A percentile compares a stretch with the other conserved stretches of the same genome.
Conservation (phyloP, 2,888 invertebrate species). For the Andrena bicolor region DNA sequence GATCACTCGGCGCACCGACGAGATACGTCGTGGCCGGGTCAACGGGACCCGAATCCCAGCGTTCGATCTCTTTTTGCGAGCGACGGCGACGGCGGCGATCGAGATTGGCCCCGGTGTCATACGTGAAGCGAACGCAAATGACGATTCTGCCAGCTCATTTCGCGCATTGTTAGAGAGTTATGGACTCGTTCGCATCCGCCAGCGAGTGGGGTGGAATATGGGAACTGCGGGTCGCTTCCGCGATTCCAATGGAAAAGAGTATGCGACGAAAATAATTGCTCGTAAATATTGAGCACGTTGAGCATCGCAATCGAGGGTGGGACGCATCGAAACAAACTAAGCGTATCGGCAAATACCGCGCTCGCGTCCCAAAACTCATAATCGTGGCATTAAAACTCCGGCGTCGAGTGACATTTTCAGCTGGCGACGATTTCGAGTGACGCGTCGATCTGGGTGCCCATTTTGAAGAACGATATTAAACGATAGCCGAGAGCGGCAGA, state of each 20-base stretch:
- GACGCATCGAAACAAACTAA: background rate
- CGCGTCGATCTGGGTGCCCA: conserved; percentile 19
- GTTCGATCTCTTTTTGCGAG: conserved; percentile 44
- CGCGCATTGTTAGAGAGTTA: conserved; percentile 45
- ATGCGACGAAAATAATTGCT: conserved; percentile 3
- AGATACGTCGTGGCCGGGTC: conserved; percentile 30
- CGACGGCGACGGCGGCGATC: conserved; percentile 10
- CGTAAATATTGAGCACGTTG: background rate
- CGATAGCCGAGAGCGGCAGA: background rate
- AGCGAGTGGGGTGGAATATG: conserved; percentile 6
- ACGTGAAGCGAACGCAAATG: conserved; percentile 56
- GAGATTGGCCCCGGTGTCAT: conserved; percentile 41
- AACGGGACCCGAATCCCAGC: conserved; percentile 9
- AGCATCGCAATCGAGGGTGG: background rate
- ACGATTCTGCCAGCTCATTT: conserved; percentile 31
- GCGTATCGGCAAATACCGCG: conserved; percentile 1
- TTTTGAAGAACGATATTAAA: background rate
- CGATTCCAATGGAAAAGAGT: background rate
- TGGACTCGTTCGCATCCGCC: background rate
- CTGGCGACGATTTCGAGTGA: conserved; percentile 12
- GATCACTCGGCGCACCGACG: conserved; percentile 31
- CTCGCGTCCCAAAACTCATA: background rate
- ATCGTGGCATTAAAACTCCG: conserved; percentile 10
- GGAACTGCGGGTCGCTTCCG: background rate
- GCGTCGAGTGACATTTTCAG: conserved; percentile 17